These are phyloP conservation scores for Drosophila anceps DNA, from an alignment of 2,888 invertebrate species.

Conservation along the genomic window DNA sequence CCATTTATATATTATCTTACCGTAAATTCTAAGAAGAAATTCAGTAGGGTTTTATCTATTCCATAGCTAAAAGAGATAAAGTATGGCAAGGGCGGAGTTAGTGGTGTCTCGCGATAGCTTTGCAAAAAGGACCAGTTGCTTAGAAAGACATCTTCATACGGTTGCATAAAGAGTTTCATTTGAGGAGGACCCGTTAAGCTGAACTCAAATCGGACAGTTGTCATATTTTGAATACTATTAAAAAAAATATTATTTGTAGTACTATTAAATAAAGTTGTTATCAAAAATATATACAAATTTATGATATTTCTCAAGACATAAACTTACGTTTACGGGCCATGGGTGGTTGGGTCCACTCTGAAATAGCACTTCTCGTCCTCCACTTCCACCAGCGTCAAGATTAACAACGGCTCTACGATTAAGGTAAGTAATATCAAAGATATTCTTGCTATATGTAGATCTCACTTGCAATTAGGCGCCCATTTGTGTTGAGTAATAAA, in stretches of 20 bases:
- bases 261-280: constrained; percentile 65
- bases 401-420: constrained; percentile 90
- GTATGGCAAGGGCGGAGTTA: constrained; percentile 66
- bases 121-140: constrained; percentile 76
- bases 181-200: constrained; percentile 73
- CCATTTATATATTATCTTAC: constrained; percentile 19
- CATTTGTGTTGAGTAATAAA: constrained; percentile 90
- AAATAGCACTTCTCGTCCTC: constrained; percentile 95
- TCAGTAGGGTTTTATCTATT: constrained; percentile 65
- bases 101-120: constrained; percentile 59
- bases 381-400: constrained; percentile 96
- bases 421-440: neutral
- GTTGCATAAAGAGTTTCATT: constrained; percentile 75
- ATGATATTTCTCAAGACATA: neutral
- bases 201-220: constrained; percentile 65
- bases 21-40: constrained; percentile 72
- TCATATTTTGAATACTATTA: constrained; percentile 81
- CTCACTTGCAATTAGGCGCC: constrained; percentile 88
- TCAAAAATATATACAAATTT: too few species aligned
- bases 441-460: neutral
- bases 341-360: constrained; percentile 92
- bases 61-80: constrained; percentile 74
- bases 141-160: constrained; percentile 65
- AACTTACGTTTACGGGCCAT: constrained; percentile 87
- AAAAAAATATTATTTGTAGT: constrained; percentile 83